Evolutionary conservation across 1,140 invertebrate species (phyloP), one percentile per base, ranked within the genome.

Genomic region (Sogatella furcifera): DNA sequence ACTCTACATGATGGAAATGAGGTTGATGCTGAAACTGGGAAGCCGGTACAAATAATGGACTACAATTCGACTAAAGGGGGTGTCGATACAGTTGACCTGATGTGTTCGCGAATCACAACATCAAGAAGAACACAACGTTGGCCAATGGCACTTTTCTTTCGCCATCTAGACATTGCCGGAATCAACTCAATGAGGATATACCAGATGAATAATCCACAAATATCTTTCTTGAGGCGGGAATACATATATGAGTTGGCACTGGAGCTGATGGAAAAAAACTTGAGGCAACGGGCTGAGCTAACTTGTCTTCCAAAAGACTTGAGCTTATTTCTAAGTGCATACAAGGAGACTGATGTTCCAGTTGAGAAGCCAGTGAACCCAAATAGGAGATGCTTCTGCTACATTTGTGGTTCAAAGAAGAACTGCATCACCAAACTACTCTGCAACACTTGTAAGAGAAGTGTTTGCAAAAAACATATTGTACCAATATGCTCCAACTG

Each of bases 141-240:
- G 52, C 19, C 52, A 49, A 54, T 69, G 52, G 62, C 67, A 9
- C 55, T 69, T 10, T 72, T 70, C 61, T 69, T 52, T 59, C 49
- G 55, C n/a, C 38, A 71, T 43, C 38, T 72, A 53, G 62, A 71
- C 62, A 63, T 71, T 17, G 31, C 57, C 53, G 42, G 63, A 28
- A 57, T 68, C 38, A 69, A 69, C 22, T 17, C 53, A n/a, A 49
- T 49, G 46, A 49, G 21, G 21, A 49, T 49, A 38, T 38, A 38
- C 34, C 34, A 38, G 34, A 38, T 38, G 34, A 38, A 38, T 38
- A 38, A 38, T 38, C 34, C 34, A 38, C 34, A 38, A 38, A 38
- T 38, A 38, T 38, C 34, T 49, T 49, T 49, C 15, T 49, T 49
- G 46, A 49, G 46, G 21, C 15, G 46, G 21, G 46, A 49, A 17